phyloP scores from a whole-genome alignment of 2,797 vertebrate species.

The Eulemur mongoz region DNA sequence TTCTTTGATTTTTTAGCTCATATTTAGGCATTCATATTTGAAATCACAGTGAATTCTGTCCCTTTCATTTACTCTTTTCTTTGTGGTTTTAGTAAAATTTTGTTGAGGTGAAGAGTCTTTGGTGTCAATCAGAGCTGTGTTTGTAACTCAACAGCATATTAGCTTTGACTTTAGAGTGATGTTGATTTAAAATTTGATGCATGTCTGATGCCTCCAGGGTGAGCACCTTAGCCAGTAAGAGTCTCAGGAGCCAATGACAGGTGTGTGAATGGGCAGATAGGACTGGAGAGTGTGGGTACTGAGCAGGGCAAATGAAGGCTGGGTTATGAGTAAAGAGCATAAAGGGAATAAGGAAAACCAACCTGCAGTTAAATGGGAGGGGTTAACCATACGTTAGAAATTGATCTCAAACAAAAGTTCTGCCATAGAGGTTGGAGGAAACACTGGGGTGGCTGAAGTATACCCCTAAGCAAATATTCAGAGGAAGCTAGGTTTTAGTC shows the following conservation, averaged over 20 bases:
- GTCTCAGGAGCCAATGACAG: neutral
- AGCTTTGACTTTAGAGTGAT: neutral
- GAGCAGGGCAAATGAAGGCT: neutral
- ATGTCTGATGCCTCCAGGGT: no score
- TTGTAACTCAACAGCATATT: neutral
- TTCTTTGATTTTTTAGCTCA: neutral
- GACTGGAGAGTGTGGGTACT: no score
- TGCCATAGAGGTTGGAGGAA: neutral
- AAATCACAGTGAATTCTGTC: neutral
- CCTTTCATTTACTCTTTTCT: neutral
- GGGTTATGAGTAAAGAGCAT: neutral
- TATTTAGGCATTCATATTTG: neutral
- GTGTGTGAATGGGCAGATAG: neutral
- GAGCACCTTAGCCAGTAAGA: neutral
- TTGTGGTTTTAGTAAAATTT: neutral
- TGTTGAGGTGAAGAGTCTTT: neutral
- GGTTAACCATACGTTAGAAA: neutral
- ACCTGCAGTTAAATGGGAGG: neutral
- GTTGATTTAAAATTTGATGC: neutral
- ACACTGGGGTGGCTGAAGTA: neutral
- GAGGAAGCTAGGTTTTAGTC: neutral
- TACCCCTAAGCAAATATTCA: neutral
- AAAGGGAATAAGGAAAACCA: neutral
- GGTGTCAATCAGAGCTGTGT: neutral
- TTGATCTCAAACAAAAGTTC: neutral